Evolutionary conservation across 2,888 invertebrate species (phyloP), one percentile per base, ranked within the genome.

Genomic region (Ariolimax columbianus): DNA sequence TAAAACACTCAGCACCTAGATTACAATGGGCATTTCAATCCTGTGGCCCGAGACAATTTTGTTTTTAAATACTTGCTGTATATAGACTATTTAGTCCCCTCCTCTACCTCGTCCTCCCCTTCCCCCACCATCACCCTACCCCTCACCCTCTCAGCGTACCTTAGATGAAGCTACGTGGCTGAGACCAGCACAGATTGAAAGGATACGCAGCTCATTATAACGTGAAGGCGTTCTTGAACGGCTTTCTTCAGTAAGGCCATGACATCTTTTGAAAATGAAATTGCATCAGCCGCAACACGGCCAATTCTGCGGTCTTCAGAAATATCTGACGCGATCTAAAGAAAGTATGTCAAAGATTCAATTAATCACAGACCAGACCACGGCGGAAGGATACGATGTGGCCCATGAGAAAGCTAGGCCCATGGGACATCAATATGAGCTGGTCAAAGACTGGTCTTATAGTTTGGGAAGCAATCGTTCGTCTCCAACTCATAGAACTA

Each of bases 291-390:
- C 43, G 30, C 11, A 33, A 30, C 75, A 30, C 30, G 14, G 19
- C 2, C 6, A 23, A 59, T 36, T 14, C 77, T 17, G 11, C 6
- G 17, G 9, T 30, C 38, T 19, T 38, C 51, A 38, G 38, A 77
- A 77, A 55, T 77, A 77, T 77, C 38, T 77, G 59, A 59, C 77
- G 26, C 55, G 77, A 7, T 36, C 36, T 26, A 26, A 75, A 47
- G 11, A 17, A 47, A 51, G 47, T 51, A 51, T 23, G 17, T 51
- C 11, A 38, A 11, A 30, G 75, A 75, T 75, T 75, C 14, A 47
- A 75, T 75, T 75, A 75, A 47, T 75, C 33, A 75, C 30, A 40
- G 33, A 19, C 75, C n/a, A 33, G 19, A 38, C 51, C 1, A 6
- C 1, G 40, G 72, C 6, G 19, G 72, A 72, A 72, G 40, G 40